Conservation (phyloP, 2,888 invertebrate genomes). For the Platycnemis pennipes region DNA sequence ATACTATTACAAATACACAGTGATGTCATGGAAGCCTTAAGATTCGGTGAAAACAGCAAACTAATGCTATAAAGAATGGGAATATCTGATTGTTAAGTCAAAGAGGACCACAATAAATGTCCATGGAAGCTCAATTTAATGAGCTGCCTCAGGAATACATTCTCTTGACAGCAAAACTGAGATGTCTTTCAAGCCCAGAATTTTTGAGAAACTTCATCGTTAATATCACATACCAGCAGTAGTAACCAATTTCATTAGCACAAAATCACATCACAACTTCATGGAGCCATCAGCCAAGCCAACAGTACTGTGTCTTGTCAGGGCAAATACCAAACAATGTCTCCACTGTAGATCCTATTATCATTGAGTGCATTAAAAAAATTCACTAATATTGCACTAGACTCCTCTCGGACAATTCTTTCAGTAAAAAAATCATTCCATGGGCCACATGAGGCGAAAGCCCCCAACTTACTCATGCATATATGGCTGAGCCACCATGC, state of each 20-base stretch:
- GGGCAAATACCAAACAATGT: slow-evolving; percentile 26
- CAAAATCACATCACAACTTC: slow-evolving; percentile 61
- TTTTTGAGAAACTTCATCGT: slow-evolving; percentile 48
- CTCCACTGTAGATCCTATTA: background rate
- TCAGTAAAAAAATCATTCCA: slow-evolving; percentile 44
- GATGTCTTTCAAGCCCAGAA: slow-evolving; percentile 45
- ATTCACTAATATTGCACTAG: slow-evolving; percentile 62
- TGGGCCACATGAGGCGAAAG: background rate
- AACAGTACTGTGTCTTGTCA: slow-evolving; percentile 12
- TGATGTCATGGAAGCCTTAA: slow-evolving; percentile 63
- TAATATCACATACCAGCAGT: slow-evolving; percentile 64
- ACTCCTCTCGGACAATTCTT: background rate
- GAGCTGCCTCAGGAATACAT: slow-evolving; percentile 25
- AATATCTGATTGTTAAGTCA: background rate
- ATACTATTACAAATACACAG: background rate
- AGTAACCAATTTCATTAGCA: slow-evolving; percentile 52
- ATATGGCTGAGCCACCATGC: slow-evolving; percentile 29
- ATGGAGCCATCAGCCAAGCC: slow-evolving; percentile 11
- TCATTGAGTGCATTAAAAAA: slow-evolving; percentile 31
- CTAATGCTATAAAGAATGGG: slow-evolving; percentile 34
- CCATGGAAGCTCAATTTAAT: slow-evolving; percentile 3
- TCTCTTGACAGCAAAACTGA: background rate
- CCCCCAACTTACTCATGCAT: background rate
- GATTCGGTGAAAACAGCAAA: slow-evolving; percentile 44
- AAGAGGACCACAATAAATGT: slow-evolving; percentile 19